A percentile compares a stretch with the other conserved stretches of the same genome.
phyloP scores from a whole-genome alignment of 2,888 invertebrate species.

The Watsonalla binaria region DNA sequence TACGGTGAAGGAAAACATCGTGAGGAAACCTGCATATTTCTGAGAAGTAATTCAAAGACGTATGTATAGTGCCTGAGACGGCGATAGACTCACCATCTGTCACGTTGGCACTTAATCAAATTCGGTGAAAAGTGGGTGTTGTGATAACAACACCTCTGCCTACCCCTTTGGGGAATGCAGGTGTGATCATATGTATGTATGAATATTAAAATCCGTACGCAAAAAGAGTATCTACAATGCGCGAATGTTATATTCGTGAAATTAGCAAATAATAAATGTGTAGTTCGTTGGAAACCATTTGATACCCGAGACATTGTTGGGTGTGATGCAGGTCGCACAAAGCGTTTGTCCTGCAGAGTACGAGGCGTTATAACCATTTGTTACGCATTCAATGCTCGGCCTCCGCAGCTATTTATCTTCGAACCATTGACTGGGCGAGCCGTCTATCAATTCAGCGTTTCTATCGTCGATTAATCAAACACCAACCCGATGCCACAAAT shows the following conservation, averaged over 20 bases:
- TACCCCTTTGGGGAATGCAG: too few relatives aligned
- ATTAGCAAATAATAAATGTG: conserved; percentile 35
- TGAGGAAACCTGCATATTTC: too few relatives aligned
- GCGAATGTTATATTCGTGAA: conserved; percentile 15
- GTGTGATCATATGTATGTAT: too few relatives aligned
- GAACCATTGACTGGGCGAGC: conserved; percentile 49
- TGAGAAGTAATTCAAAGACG: too few relatives aligned
- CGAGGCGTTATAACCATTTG: conserved; percentile 53
- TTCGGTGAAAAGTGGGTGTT: too few relatives aligned
- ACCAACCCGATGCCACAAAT: conserved; percentile 24
- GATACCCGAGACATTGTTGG: conserved; percentile 38
- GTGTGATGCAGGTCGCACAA: conserved; percentile 55
- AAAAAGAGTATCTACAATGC: neutral
- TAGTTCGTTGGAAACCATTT: conserved; percentile 26
- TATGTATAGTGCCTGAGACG: too few relatives aligned
- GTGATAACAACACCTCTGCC: too few relatives aligned
- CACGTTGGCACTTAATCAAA: too few relatives aligned
- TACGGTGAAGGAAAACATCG: too few relatives aligned
- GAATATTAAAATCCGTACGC: too few relatives aligned
- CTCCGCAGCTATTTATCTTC: conserved; percentile 53
- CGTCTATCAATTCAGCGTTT: conserved; percentile 53
- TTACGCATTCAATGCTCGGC: conserved; percentile 57
- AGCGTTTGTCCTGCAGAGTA: conserved; percentile 42
- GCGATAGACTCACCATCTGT: too few relatives aligned
- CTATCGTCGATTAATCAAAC: conserved; percentile 49